Conservation (phyloP, 2,888 invertebrate species). For the Arrhopalites spinosus region DNA sequence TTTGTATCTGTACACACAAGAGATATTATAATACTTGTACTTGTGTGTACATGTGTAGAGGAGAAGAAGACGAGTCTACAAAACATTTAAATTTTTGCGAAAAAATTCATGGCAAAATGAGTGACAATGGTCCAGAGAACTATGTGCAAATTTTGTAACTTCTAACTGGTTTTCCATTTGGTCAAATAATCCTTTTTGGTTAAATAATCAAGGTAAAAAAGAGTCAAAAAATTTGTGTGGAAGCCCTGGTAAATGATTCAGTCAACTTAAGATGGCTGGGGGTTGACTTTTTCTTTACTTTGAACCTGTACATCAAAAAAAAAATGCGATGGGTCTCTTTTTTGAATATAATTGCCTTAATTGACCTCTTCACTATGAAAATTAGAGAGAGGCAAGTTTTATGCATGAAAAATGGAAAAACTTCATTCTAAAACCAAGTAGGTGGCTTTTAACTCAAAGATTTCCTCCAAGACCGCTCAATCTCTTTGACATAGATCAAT, state of each 20-base stretch:
- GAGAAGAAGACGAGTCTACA: background rate
- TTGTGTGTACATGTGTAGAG: no score
- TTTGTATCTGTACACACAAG: no score
- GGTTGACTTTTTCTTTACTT: background rate
- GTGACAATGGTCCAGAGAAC: conserved; percentile 7
- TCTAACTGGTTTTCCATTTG: background rate
- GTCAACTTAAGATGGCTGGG: background rate
- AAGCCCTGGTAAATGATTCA: background rate
- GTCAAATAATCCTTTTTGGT: background rate
- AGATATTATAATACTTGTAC: no score
- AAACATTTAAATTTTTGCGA: background rate
- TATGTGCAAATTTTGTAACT: background rate
- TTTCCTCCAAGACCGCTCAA: no score
- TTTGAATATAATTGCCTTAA: conserved; percentile 4
- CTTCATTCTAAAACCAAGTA: background rate
- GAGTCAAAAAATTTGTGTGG: background rate
- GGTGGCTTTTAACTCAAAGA: background rate
- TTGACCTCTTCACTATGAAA: background rate
- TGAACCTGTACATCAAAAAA: no score
- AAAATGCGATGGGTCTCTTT: background rate
- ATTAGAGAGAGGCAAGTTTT: background rate
- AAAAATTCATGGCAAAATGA: background rate
- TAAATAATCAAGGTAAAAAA: background rate
- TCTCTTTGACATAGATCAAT: background rate
- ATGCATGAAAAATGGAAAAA: conserved; percentile 3